Evolutionary conservation across 1,140 invertebrate species (phyloP).

Genomic region (Ceratina calcarata): DNA sequence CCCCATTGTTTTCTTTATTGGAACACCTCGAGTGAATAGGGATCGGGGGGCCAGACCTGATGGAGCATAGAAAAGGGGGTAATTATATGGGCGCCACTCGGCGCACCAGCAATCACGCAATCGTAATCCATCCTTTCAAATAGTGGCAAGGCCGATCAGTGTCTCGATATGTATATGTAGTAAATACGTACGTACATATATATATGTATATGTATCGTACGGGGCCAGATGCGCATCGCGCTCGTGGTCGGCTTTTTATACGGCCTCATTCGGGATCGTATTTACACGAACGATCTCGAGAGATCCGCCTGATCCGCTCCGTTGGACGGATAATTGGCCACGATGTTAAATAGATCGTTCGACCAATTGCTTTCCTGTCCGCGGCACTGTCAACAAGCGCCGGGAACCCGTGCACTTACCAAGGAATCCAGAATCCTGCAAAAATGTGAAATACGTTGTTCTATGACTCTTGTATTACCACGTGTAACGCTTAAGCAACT

Average conservation of each 20-base stretch:
- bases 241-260: slow-evolving; percentile 27
- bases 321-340: slow-evolving; percentile 39
- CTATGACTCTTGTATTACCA: not conserved
- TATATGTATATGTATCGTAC: not conserved
- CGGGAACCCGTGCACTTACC: not conserved
- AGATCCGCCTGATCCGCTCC: slow-evolving; percentile 23
- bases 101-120: slow-evolving; percentile 58
- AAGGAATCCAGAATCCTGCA: not conserved
- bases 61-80: slow-evolving; percentile 73
- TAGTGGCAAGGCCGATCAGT: slow-evolving; percentile 36
- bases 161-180: not conserved
- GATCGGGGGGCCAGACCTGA: slow-evolving; percentile 47
- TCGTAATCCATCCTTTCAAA: slow-evolving; percentile 64
- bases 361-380: slow-evolving; percentile 16
- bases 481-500: no score
- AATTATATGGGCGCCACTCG: slow-evolving; percentile 73
- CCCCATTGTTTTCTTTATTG: slow-evolving; percentile 72
- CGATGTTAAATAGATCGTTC: slow-evolving; percentile 45
- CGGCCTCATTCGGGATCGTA: slow-evolving; percentile 35
- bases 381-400: not conserved
- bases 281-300: slow-evolving; percentile 38
- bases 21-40: slow-evolving; percentile 43
- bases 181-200: no score
- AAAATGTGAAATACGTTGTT: not conserved
- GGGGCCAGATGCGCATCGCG: slow-evolving; percentile 42